phyloP scores from a whole-genome alignment of 2,888 invertebrate species.

The Corbicula japonica region DNA sequence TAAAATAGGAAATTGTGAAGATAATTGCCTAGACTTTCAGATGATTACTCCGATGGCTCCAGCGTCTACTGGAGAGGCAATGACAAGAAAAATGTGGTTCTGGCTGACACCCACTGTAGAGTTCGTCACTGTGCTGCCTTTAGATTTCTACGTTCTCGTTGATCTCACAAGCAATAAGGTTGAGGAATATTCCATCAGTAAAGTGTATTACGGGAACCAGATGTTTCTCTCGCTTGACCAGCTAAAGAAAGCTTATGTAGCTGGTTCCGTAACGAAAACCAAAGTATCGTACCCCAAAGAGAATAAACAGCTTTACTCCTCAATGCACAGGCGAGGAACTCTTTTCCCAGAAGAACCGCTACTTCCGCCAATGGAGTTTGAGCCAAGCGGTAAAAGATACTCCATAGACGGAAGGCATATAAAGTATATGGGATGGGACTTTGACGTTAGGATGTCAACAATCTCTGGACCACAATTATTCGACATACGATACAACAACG shows the following conservation, averaged over 20 bases:
- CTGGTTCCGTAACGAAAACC: slow-evolving; percentile 44
- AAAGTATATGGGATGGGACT: slow-evolving; percentile 80
- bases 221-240: slow-evolving; percentile 65
- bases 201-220: slow-evolving; percentile 71
- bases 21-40: slow-evolving; percentile 69
- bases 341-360: slow-evolving; percentile 61
- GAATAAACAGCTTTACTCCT: slow-evolving; percentile 46
- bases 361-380: slow-evolving; percentile 72
- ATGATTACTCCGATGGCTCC: slow-evolving; percentile 71
- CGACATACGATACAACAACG: slow-evolving; percentile 75
- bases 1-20: slow-evolving; percentile 57
- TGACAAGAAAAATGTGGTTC: slow-evolving; percentile 71
- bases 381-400: slow-evolving; percentile 82
- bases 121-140: slow-evolving; percentile 73
- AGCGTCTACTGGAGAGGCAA: slow-evolving; percentile 60
- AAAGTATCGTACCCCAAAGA: slow-evolving; percentile 43
- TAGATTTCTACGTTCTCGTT: slow-evolving; percentile 78
- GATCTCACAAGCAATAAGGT: slow-evolving; percentile 71
- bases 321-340: slow-evolving; percentile 57
- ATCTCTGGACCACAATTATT: slow-evolving; percentile 76
- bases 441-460: slow-evolving; percentile 79
- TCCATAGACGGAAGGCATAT: slow-evolving; percentile 76
- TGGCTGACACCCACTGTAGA: slow-evolving; percentile 70
- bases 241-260: slow-evolving; percentile 64
- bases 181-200: slow-evolving; percentile 63